Evolutionary conservation across 2,797 vertebrate genomes (phyloP).

Genomic region (Sebastes cheni): DNA sequence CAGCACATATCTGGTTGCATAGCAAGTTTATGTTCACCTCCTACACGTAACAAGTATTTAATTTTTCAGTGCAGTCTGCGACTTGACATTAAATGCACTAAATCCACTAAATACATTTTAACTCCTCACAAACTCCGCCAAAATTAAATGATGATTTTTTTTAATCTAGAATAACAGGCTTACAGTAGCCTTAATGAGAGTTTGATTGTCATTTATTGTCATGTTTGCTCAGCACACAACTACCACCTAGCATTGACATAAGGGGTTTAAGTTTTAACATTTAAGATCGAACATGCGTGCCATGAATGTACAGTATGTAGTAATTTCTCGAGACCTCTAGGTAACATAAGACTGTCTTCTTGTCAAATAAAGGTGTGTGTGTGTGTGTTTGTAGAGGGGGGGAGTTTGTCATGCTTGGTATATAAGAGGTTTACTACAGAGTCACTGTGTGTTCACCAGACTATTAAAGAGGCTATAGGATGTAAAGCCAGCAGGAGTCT

Average conservation of each 20-base stretch:
- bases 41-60: not conserved
- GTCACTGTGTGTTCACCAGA: slow-evolving; percentile 8
- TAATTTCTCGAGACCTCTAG: not conserved
- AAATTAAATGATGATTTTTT: no score
- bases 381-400: not conserved
- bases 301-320: not conserved
- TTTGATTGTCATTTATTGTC: not conserved
- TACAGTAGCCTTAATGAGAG: not conserved
- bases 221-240: not conserved
- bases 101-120: not conserved
- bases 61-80: not conserved
- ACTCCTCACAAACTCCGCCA: no score
- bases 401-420: not conserved
- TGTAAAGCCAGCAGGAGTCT: slow-evolving; percentile 21
- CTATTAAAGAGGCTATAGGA: slow-evolving; percentile 13
- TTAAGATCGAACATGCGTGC: not conserved
- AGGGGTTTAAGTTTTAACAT: not conserved
- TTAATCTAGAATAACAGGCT: not conserved
- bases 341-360: not conserved
- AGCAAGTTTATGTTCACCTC: not conserved
- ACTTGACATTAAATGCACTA: not conserved
- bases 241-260: not conserved
- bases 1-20: not conserved
- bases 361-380: not conserved
- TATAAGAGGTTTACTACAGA: slow-evolving; percentile 9